Evolutionary conservation across 2,888 invertebrate genomes (phyloP), one percentile per base, ranked within the genome.

Genomic region (Polylopha cassiicola): DNA sequence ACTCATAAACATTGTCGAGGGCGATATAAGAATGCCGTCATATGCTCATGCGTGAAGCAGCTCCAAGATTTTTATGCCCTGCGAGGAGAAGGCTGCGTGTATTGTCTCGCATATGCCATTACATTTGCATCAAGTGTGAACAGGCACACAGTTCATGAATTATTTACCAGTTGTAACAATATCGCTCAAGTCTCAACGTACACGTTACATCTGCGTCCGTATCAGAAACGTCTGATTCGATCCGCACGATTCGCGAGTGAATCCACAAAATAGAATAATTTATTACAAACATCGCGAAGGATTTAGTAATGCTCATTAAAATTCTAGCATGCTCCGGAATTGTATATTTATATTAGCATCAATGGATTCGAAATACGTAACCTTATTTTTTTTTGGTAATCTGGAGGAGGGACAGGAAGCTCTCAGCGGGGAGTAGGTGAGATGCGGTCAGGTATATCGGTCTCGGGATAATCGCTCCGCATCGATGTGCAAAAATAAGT

Each of bases 401-500:
- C n/a, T n/a, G n/a, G n/a, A n/a, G n/a, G n/a, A n/a, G n/a, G n/a
- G n/a, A n/a, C n/a, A n/a, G n/a, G n/a, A n/a, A n/a, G n/a, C n/a
- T n/a, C n/a, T n/a, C n/a, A n/a, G n/a, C n/a, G n/a, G n/a, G n/a
- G n/a, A n/a, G n/a, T n/a, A n/a, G n/a, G n/a, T n/a, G 23, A 45
- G 29, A 24, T 17, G 24, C 41, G 39, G 34, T 30, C 30, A 29
- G 37, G 27, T 22, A 20, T 16, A 26, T n/a, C 27, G 24, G 4
- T 11, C 29, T 2, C 28, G 39, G 50, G 64, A 56, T 58, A 53
- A 61, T 61, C 53, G 65, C 47, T 48, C 59, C 48, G 43, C 48
- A 43, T 39, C 46, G 43, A 41, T 46, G 48, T 46, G 65, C 68
- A 61, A 75, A 78, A 80, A 79, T 79, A 81, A 81, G 75, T 70